These are phyloP conservation scores for Condylostylus longicornis DNA, from an alignment of 1,140 invertebrate species.

Conservation along the genomic window DNA sequence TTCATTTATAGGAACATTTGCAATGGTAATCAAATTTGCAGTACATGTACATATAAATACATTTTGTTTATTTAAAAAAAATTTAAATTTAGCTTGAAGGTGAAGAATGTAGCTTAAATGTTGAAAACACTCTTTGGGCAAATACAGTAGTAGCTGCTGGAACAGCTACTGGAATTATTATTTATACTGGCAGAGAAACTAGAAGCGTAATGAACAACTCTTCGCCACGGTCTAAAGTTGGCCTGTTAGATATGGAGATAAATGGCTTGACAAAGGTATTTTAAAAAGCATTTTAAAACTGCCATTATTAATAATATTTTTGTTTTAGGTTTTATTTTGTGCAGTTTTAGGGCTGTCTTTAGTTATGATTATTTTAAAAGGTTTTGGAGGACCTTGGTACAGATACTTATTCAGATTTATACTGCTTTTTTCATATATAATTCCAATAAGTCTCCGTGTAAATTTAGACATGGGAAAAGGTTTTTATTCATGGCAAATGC, in stretches of 20 bases:
- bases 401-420: conserved; percentile 93
- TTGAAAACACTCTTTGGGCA: conserved; percentile 97
- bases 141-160: conserved; percentile 97
- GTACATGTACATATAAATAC: too few species aligned
- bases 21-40: conserved; percentile 31
- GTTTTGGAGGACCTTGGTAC: conserved; percentile 93
- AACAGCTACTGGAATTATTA: conserved; percentile 82
- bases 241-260: conserved; percentile 86
- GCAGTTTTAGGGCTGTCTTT: conserved; percentile 82
- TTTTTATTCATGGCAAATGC: conserved; percentile 94
- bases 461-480: conserved; percentile 97
- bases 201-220: conserved; percentile 98
- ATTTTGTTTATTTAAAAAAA: too few species aligned
- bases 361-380: conserved; percentile 91
- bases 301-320: conserved; percentile 1
- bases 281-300: background rate
- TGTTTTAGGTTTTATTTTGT: conserved; percentile 62
- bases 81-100: conserved; percentile 33
- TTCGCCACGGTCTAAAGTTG: conserved; percentile 84
- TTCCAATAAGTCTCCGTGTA: conserved; percentile 93
- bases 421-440: conserved; percentile 96
- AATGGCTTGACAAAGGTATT: conserved; percentile 83
- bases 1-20: conserved; percentile 93
- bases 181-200: conserved; percentile 93
- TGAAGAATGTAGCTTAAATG: conserved; percentile 66